Evolutionary conservation across 1,140 invertebrate genomes (phyloP).

Genomic region (Drosophila ambigua): DNA sequence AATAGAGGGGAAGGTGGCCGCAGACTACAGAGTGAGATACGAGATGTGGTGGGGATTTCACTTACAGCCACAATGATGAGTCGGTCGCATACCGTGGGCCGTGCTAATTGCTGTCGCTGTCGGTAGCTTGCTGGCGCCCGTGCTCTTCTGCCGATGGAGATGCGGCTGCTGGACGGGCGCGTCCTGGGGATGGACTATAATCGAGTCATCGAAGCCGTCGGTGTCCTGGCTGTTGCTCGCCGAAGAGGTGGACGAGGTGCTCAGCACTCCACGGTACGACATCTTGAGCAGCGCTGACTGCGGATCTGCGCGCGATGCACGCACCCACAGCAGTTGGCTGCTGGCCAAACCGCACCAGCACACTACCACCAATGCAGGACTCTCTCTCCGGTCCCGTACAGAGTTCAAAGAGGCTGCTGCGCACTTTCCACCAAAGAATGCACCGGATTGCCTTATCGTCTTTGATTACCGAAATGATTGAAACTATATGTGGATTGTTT

Average conservation of each 20-base stretch:
- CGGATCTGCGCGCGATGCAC: background rate
- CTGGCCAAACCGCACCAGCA: background rate
- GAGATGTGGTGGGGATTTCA: too few relatives aligned
- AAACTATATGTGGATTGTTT: background rate
- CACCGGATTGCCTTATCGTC: background rate
- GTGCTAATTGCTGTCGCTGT: too few relatives aligned
- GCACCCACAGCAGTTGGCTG: background rate
- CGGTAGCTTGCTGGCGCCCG: too few relatives aligned
- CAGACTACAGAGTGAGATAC: too few relatives aligned
- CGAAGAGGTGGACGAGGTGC: conserved; percentile 23
- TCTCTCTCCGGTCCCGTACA: background rate
- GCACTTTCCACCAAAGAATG: conserved; percentile 1
- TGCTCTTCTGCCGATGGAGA: background rate
- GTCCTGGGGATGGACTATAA: conserved; percentile 1
- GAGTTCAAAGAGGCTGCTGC: too few relatives aligned
- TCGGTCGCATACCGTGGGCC: too few relatives aligned
- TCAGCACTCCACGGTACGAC: conserved; percentile 68
- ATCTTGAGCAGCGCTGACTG: conserved; percentile 12
- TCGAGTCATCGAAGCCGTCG: conserved; percentile 50
- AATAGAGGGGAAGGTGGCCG: too few relatives aligned
- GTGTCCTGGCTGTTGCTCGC: conserved; percentile 17
- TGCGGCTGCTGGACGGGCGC: conserved; percentile 3
- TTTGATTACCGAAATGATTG: too few relatives aligned
- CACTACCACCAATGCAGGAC: background rate
- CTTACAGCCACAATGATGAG: too few relatives aligned